Percentiles rank a stretch among this genome's conserved stretches.
phyloP scores from a whole-genome alignment of 1,140 invertebrate genomes.

The Trypoxylus dichotomus region DNA sequence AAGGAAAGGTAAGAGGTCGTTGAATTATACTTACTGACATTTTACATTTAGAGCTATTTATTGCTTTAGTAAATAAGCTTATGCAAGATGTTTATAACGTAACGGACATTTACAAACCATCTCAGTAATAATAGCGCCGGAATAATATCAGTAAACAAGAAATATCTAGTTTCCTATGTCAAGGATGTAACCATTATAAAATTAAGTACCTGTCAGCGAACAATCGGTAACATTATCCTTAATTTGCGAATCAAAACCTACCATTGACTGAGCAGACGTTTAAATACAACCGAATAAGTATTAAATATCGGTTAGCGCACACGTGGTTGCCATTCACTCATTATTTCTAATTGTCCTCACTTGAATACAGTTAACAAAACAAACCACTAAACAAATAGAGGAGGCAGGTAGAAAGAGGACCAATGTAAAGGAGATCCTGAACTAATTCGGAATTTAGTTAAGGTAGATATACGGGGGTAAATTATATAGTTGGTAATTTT shows the following conservation, averaged over 20 bases:
- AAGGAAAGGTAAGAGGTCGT: too few species aligned
- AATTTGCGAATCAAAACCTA: slow-evolving; percentile 26
- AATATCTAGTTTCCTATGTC: slow-evolving; percentile 17
- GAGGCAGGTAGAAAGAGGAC: background rate
- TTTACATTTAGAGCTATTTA: too few species aligned
- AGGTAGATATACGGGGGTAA: background rate
- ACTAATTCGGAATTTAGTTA: background rate
- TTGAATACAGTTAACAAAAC: slow-evolving; percentile 32
- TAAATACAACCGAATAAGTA: slow-evolving; percentile 13
- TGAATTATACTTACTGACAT: too few species aligned
- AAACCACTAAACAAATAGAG: slow-evolving; percentile 31
- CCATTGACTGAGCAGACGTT: slow-evolving; percentile 26
- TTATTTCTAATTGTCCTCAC: slow-evolving; percentile 28
- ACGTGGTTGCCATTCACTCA: slow-evolving; percentile 28
- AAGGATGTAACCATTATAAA: slow-evolving; percentile 28
- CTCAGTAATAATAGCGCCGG: background rate
- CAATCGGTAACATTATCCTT: slow-evolving; percentile 30
- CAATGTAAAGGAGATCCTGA: background rate
- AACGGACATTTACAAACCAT: background rate
- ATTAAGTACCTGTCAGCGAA: slow-evolving; percentile 29
- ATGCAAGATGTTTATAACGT: too few species aligned
- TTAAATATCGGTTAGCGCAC: slow-evolving; percentile 26
- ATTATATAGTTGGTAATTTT: background rate
- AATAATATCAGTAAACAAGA: background rate
- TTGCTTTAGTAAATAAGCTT: too few species aligned